A percentile compares a stretch with the other conserved stretches of the same genome.
phyloP scores from a whole-genome alignment of 2,797 vertebrate species.

The Rhynchotus rufescens region DNA sequence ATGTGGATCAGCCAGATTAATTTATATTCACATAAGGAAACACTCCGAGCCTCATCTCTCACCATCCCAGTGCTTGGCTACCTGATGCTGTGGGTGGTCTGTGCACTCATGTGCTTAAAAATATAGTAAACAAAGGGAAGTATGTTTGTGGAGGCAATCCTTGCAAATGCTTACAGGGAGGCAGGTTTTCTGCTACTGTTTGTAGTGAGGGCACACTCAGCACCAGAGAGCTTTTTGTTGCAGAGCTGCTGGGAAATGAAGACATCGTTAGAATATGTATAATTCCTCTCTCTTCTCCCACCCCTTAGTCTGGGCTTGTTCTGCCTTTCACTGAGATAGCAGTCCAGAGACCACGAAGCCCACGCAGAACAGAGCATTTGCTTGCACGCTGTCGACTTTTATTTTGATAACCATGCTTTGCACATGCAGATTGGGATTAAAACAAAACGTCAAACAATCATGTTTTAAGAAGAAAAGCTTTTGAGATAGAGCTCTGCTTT shows the following conservation, averaged over 20 bases:
- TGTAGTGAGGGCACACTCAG: constrained; percentile 30
- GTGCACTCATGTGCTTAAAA: neutral
- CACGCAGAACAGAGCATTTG: neutral
- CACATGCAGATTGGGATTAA: neutral
- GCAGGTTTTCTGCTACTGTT: constrained; percentile 16
- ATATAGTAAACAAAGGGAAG: constrained; percentile 59
- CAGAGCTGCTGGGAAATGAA: constrained; percentile 21
- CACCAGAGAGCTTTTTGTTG: neutral
- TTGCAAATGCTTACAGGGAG: neutral
- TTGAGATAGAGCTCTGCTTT: neutral
- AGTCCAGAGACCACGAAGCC: neutral
- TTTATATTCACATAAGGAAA: constrained; percentile 52
- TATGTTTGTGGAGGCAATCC: neutral
- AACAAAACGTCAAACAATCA: neutral
- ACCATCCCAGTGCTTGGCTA: constrained; percentile 29
- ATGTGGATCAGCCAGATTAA: constrained; percentile 56
- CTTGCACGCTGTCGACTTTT: neutral
- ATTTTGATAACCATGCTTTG: neutral
- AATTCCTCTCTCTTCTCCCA: neutral
- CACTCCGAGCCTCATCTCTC: neutral
- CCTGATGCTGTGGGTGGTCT: constrained; percentile 20
- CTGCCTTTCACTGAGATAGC: neutral
- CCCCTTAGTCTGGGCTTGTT: neutral
- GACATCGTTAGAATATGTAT: neutral
- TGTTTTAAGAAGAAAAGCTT: constrained; percentile 16